These are phyloP conservation scores for Gastracanthus pulcherrimus DNA, from an alignment of 2,888 invertebrate genomes.

Conservation along the genomic window DNA sequence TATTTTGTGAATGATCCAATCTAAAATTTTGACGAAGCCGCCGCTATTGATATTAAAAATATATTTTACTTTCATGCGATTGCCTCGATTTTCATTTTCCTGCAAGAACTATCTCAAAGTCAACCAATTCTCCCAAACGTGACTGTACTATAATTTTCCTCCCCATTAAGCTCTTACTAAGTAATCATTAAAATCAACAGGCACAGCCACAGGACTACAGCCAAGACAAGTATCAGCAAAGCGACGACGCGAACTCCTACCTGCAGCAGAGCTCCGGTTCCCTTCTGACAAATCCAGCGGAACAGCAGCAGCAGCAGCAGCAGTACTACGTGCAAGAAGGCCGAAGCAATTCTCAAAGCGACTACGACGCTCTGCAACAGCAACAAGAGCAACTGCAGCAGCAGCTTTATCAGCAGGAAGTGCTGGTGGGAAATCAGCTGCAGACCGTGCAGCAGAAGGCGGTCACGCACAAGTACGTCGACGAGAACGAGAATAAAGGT, in stretches of 20 bases:
- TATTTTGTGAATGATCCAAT: too few species aligned
- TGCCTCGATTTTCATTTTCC: too few species aligned
- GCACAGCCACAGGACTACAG: constrained; percentile 63
- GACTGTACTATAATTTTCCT: too few species aligned
- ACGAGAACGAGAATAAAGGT: constrained; percentile 64
- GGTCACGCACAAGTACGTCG: constrained; percentile 66
- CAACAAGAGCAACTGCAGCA: constrained; percentile 53
- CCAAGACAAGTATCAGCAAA: constrained; percentile 63
- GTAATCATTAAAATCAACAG: not conserved
- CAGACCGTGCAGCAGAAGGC: constrained; percentile 70
- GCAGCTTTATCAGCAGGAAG: constrained; percentile 68
- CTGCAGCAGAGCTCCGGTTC: not conserved
- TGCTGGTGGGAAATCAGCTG: constrained; percentile 69
- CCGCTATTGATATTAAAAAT: not conserved
- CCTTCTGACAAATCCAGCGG: not conserved
- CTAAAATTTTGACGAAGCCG: too few species aligned
- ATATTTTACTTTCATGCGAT: not conserved
- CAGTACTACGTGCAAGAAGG: constrained; percentile 60
- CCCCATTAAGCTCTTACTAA: too few species aligned
- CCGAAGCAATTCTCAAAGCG: constrained; percentile 46
- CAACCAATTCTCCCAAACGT: too few species aligned
- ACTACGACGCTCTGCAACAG: constrained; percentile 55
- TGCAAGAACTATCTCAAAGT: too few species aligned
- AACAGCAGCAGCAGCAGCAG: constrained; percentile 59
- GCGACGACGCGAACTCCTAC: constrained; percentile 53